A percentile compares a stretch with the other conserved stretches of the same genome.
phyloP scores from a whole-genome alignment of 1,140 invertebrate genomes.

The Steinernema khuongi region DNA sequence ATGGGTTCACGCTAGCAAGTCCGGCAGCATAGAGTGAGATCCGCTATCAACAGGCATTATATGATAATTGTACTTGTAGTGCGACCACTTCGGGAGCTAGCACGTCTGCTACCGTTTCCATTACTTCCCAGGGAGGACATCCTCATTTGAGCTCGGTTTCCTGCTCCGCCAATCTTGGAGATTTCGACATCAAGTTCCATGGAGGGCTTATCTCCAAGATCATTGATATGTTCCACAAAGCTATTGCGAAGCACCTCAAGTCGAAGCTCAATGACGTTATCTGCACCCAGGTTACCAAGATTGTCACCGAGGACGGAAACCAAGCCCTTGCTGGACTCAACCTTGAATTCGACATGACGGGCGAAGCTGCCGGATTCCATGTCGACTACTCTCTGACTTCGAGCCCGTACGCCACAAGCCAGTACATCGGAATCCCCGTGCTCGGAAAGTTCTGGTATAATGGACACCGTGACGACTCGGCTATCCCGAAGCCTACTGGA shows the following conservation, averaged over 20 bases:
- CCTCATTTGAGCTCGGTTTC: not conserved
- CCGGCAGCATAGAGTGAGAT: not conserved
- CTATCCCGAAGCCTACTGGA: not conserved
- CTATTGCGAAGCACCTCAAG: not conserved
- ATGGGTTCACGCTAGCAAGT: not conserved
- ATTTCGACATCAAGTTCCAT: conserved; percentile 8
- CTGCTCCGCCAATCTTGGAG: not conserved
- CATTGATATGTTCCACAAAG: not conserved
- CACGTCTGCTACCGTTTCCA: not conserved
- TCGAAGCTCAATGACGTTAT: not conserved
- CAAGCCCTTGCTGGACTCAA: not conserved
- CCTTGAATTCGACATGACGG: not conserved
- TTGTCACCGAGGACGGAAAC: not conserved
- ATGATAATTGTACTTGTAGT: not conserved
- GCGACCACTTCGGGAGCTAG: not conserved
- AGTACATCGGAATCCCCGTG: not conserved
- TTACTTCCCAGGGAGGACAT: not conserved
- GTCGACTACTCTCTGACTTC: not conserved
- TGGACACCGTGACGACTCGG: not conserved
- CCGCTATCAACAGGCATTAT: not conserved
- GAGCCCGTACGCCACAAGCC: not conserved
- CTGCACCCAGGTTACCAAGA: not conserved
- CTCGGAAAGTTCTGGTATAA: conserved; percentile 1
- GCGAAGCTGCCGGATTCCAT: not conserved
- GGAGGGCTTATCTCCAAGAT: conserved; percentile 1